A percentile compares a stretch with the other conserved stretches of the same genome.
Conservation (phyloP, 64 coral and sea anemone species). For the Exaiptasia diaphana region DNA sequence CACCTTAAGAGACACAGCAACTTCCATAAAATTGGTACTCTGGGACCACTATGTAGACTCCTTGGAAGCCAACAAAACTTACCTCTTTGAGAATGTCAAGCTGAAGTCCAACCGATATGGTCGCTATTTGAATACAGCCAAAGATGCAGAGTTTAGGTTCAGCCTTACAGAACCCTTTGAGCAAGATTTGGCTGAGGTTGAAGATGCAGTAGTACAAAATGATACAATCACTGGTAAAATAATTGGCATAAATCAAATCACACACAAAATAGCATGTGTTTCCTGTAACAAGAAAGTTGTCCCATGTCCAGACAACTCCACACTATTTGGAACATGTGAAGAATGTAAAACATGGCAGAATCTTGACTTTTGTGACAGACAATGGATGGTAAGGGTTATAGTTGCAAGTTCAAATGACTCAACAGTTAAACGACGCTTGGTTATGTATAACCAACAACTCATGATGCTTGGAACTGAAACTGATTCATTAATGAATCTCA, state of each 20-base stretch:
- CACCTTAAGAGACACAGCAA: conserved; percentile 4
- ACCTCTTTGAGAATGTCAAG: conserved; percentile 10
- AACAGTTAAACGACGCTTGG: neutral
- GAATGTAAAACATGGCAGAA: neutral
- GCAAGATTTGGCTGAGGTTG: neutral
- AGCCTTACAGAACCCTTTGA: neutral
- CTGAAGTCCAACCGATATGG: neutral
- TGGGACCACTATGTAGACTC: conserved; percentile 11
- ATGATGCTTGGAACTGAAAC: neutral
- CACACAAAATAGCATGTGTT: neutral
- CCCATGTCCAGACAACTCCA: neutral
- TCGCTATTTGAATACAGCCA: conserved; percentile 15
- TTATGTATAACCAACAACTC: conserved; percentile 1
- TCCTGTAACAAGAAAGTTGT: conserved; percentile 13
- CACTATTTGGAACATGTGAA: neutral
- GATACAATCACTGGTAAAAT: neutral
- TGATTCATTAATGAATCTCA: neutral
- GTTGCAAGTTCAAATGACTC: neutral
- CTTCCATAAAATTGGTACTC: conserved; percentile 18
- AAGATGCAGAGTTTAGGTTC: neutral
- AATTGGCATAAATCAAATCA: conserved; percentile 1
- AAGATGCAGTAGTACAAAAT: neutral
- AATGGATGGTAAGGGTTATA: neutral
- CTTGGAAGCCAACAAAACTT: conserved; percentile 6
- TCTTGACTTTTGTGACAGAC: neutral